Evolutionary conservation across 2,888 invertebrate species (phyloP), one percentile per base, ranked within the genome.

Genomic region (Junonia oenone): DNA sequence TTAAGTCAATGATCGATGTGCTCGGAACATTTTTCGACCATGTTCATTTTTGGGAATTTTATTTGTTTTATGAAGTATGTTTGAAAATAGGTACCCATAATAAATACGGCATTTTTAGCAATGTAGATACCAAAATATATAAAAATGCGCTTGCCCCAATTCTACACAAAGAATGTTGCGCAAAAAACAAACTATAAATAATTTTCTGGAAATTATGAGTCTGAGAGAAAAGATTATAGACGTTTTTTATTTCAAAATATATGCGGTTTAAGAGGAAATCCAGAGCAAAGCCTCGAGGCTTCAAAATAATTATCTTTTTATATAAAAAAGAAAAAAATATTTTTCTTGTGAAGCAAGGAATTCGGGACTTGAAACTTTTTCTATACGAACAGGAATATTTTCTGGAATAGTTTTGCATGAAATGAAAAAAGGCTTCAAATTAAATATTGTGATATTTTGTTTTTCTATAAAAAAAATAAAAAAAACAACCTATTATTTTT

Each of bases 251-350:
- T 27, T 49, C 15, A 15, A 11, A 38, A 17, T 9, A 38, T 43
- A 9, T 17, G 29, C 9, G 40, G 29, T 22, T 51, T 6, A 29
- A 14, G 40, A 9, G 9, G 43, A 31, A 15, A 38, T 27, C 27
- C 38, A 27, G 19, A 22, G 40, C 43, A 2, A 0, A 13, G 31
- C 43, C 51, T 13, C 22, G 14, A 33, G 51, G 31, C 14, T 22
- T 22, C 40, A 29, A 51, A 51, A 51, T 51, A 43, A 51, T 51
- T 33, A 51, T 51, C 9, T 38, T 6, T 19, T 22, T 9, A 6
- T 14, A 9, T 2, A 22, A 5, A 22, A 43, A 13, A 11, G 19
- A 43, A n/a, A 43, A n/a, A 43, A 31, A 43, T 29, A 51, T 43
- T 40, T 40, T 50, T 11, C 38, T 38, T 43, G 8, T 2, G 19